Evolutionary conservation across 92 coral and sea anemone species (phyloP).

Genomic region (Anthopleura xanthogrammica): DNA sequence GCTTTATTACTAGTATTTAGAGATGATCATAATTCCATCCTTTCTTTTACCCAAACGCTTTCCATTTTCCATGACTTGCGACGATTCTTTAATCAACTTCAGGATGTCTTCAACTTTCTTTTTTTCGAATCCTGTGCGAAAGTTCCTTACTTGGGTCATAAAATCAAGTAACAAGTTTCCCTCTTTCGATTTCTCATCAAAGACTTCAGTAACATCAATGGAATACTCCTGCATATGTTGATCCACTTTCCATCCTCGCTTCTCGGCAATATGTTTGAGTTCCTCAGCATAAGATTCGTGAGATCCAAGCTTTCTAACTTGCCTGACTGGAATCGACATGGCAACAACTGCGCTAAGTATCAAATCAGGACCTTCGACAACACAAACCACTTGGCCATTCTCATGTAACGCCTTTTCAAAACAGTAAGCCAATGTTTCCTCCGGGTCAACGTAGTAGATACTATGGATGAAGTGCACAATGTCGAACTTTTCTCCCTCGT

Average conservation of each 20-base stretch:
- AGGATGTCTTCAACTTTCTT: no score
- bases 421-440: constrained; percentile 23
- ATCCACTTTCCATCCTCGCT: neutral
- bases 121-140: no score
- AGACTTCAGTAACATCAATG: no score
- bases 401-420: constrained; percentile 26
- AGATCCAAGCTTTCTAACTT: neutral
- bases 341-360: neutral
- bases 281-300: neutral
- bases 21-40: neutral
- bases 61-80: neutral
- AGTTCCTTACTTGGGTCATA: neutral
- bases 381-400: constrained; percentile 7
- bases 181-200: no score
- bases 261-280: neutral
- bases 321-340: neutral
- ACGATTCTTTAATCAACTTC: neutral
- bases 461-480: constrained; percentile 46
- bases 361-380: neutral
- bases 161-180: no score
- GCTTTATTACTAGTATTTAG: no score
- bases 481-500: constrained; percentile 14
- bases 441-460: constrained; percentile 29
- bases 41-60: neutral
- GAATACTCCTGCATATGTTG: neutral